A percentile compares a stretch with the other conserved stretches of the same genome.
Evolutionary conservation across 2,888 invertebrate genomes (phyloP).

Genomic region (Monoplex corrugatus): DNA sequence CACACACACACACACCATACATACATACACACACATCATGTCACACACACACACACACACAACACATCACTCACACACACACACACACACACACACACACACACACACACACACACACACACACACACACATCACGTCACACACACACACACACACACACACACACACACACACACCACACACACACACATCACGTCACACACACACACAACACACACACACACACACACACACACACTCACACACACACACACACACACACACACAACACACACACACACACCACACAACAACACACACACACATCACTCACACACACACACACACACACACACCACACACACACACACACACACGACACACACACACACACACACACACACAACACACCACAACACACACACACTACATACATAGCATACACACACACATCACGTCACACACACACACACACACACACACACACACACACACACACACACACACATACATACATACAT

Average conservation of each 20-base stretch:
- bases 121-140: constrained; percentile 14
- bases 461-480: background rate
- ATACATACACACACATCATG: background rate
- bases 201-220: background rate
- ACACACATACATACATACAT: background rate
- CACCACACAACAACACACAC: background rate
- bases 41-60: background rate
- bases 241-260: constrained; percentile 8
- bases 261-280: background rate
- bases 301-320: background rate
- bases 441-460: background rate
- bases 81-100: background rate
- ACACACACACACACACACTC: background rate
- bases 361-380: constrained; percentile 5
- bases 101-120: background rate
- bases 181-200: background rate
- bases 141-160: background rate
- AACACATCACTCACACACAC: background rate
- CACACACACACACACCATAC: background rate
- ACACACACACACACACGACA: background rate
- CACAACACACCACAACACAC: background rate
- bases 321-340: background rate
- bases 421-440: background rate
- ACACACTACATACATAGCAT: background rate
- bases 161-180: background rate